Base-by-base conservation (phyloP, 2,113 vertebrate species). In the Hoplias malabaricus region DNA sequence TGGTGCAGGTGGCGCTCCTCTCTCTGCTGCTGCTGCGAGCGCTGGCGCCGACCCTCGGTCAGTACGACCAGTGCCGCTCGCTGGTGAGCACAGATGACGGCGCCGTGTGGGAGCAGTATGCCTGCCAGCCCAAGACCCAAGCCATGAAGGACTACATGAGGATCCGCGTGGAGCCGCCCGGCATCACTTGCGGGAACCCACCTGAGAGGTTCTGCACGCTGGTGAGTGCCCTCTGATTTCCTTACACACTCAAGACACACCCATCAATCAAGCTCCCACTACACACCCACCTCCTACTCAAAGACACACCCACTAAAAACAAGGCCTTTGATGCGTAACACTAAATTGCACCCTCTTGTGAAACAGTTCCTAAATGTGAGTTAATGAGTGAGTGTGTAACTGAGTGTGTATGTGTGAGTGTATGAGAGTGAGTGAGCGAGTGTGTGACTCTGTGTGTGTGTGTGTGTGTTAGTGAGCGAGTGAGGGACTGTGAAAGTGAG, bases 21-120 rank as follows among this genome's bases (percentile, higher is more conserved):
- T 82, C 88, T 54, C 82, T 89, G 5, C 86, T 97, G 82, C 82
- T 97, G 79, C 85, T 96, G 91, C 93, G 90, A 87, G 94, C 89
- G 82, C 85, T 95, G 82, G 91, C 93, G 59, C 90, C 92, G 91
- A 92, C 94, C 69, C 86, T 91, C 87, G 95, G 92, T 88, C 95
- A 98, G 89, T 99, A 98, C 82, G 96, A 99, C 86, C 94, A 95
- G 92, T 99, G 98, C 92, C 98, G 96, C 87, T 98, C 96, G 88
- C 96, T 96, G 92, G 96, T 99, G 91, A 97, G 93, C 88, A 96
- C 94, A 0, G 98, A 99, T 6, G 95, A 98, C 61, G 96, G 97
- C 82, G 95, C 96, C 0, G 92, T 96, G 42, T 99, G 98, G 98
- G 98, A 99, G 88, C 96, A 95, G 73, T 97, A 98, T 0, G 97